Evolutionary conservation across 2,888 invertebrate species (phyloP), one percentile per base, ranked within the genome.

Genomic region (Dolomedes plantarius): DNA sequence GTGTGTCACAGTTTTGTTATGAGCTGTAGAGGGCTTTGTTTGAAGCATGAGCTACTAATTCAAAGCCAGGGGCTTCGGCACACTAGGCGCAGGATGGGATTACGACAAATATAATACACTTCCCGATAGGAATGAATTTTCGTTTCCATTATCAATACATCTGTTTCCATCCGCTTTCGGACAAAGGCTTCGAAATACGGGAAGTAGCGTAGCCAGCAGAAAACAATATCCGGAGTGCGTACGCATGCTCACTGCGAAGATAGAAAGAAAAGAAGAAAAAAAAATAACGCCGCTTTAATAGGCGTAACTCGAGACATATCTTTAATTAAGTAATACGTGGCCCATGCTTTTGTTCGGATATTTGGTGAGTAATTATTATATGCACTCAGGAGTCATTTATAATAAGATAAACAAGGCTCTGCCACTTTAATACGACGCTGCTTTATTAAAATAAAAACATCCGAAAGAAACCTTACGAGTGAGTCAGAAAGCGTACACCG

Each of bases 91-190:
- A 23, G 56, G 56, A 56, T 56, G 56, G 11, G 23, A 16, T 56
- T 56, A 56, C 56, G 0, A 23, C 56, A 23, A 56, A 56, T 23
- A 56, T 23, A 56, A 56, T 56, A 23, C 19, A 23, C 23, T 46
- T 46, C 56, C 56, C 56, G 3, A 23, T 56, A 19, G 56, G 6
- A 23, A 3, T 3, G 23, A 23, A 56, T 16, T 56, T 23, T 56
- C 23, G 23, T 56, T 56, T 56, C 56, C 56, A 56, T 56, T 56
- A 56, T 56, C 56, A 23, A 56, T n/a, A 36, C n/a, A 6, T 56
- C 19, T 56, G 16, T 11, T 23, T 23, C 56, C 56, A 56, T 56
- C 56, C 56, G 56, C 56, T 56, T 56, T 23, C 1, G 23, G 56
- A 56, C 56, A 56, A 56, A 56, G 23, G 23, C 5, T 16, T 16